Conservation (phyloP, 2,888 invertebrate species). For the Catocala sponsa region DNA sequence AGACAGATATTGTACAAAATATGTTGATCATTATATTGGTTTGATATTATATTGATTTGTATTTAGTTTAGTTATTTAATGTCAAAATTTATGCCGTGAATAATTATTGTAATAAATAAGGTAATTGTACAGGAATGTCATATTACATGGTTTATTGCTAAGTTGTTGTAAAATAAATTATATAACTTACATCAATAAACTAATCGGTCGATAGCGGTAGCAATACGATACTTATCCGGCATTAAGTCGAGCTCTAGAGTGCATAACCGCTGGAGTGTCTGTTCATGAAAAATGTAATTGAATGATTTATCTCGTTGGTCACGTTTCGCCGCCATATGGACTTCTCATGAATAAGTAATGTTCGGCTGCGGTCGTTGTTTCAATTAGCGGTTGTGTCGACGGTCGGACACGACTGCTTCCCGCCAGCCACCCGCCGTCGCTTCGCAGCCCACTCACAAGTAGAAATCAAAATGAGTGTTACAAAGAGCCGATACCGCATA, state of each 20-base stretch:
- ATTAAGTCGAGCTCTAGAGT: constrained; percentile 49
- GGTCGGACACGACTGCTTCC: constrained; percentile 73
- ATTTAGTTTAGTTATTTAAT: too few relatives aligned
- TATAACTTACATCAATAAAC: constrained; percentile 40
- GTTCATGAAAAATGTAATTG: constrained; percentile 84
- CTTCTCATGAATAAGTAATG: constrained; percentile 87
- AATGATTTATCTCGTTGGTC: constrained; percentile 85
- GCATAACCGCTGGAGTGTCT: constrained; percentile 56
- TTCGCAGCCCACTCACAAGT: constrained; percentile 40
- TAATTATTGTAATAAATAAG: too few relatives aligned
- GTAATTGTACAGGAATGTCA: too few relatives aligned
- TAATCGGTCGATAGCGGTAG: constrained; percentile 44
- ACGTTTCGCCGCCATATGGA: constrained; percentile 85
- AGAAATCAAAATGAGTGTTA: constrained; percentile 54
- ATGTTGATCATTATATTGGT: too few relatives aligned
- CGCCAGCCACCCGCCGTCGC: constrained; percentile 48
- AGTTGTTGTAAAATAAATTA: constrained; percentile 17
- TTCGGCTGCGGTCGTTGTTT: constrained; percentile 85
- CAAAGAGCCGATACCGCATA: constrained; percentile 44
- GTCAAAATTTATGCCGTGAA: too few relatives aligned
- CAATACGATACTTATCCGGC: constrained; percentile 45
- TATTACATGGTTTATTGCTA: constrained; percentile 4
- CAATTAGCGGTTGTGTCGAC: constrained; percentile 86
- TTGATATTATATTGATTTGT: too few relatives aligned
- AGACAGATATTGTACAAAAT: too few relatives aligned